Evolutionary conservation across 2,888 invertebrate species (phyloP).

Genomic region (Agonopterix heracliana): DNA sequence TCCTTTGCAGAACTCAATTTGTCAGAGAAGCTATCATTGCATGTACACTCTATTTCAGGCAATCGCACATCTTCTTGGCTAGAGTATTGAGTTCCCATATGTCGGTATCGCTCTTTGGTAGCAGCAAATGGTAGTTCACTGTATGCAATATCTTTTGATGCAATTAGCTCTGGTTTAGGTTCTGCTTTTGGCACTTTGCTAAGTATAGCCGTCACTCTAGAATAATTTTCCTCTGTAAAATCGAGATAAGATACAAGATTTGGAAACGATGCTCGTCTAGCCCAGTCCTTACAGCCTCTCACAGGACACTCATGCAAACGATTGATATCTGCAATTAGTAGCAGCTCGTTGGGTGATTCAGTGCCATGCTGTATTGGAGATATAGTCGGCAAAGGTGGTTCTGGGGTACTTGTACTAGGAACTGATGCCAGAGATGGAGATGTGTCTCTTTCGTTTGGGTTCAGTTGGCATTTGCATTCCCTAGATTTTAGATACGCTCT

Average conservation of each 20-base stretch:
- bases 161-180: conserved; percentile 25
- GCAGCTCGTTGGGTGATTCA: conserved; percentile 42
- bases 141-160: conserved; percentile 33
- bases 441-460: not conserved
- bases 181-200: conserved; percentile 18
- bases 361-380: conserved; percentile 12
- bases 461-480: conserved; percentile 43
- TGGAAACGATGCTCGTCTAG: conserved; percentile 35
- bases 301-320: conserved; percentile 40
- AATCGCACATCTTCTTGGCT: conserved; percentile 44
- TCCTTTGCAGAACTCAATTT: conserved; percentile 2
- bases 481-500: conserved; percentile 44
- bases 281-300: conserved; percentile 36
- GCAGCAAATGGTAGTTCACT: conserved; percentile 43
- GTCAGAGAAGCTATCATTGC: not conserved
- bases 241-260: conserved; percentile 44
- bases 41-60: not conserved
- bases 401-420: conserved; percentile 5
- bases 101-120: conserved; percentile 41
- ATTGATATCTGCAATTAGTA: conserved; percentile 39
- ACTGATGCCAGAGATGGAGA: conserved; percentile 7
- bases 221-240: conserved; percentile 54
- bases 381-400: not conserved
- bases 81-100: conserved; percentile 54
- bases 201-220: conserved; percentile 42